Conservation (phyloP, 2,113 vertebrate species). For the Oxyruncus cristatus region DNA sequence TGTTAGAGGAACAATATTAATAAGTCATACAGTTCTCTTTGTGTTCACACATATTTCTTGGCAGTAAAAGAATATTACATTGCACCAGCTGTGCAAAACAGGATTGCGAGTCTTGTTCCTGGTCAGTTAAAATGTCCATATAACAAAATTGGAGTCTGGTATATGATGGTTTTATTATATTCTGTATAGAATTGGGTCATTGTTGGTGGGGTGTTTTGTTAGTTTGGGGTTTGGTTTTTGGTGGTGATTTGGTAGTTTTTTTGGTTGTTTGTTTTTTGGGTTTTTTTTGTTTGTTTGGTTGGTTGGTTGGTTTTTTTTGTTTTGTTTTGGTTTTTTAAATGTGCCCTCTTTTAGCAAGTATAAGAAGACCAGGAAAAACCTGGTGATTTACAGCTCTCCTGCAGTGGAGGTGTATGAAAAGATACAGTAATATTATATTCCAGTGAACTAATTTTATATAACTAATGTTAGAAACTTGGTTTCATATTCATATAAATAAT, state of each 20-base stretch:
- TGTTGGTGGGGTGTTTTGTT: background rate
- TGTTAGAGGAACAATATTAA: constrained; percentile 71
- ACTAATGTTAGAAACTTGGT: background rate
- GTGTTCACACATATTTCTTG: constrained; percentile 51
- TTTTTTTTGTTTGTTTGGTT: too few relatives aligned
- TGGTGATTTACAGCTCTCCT: background rate
- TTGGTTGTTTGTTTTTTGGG: too few relatives aligned
- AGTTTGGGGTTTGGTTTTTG: background rate
- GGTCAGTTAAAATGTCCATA: constrained; percentile 59
- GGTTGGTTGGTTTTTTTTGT: background rate
- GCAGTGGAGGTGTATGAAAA: background rate
- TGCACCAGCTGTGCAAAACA: constrained; percentile 58
- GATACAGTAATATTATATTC: background rate
- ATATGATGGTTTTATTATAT: background rate
- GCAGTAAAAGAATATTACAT: constrained; percentile 56
- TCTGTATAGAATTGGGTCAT: background rate
- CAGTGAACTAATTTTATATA: background rate
- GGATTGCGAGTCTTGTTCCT: constrained; percentile 57
- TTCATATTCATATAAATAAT: background rate
- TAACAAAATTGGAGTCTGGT: background rate
- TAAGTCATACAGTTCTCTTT: constrained; percentile 62
- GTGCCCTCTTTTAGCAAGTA: background rate
- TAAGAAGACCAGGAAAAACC: background rate
- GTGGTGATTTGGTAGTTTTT: background rate
- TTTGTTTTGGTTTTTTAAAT: too few relatives aligned